Base-by-base conservation (phyloP, 1,140 invertebrate genomes). In the Apis laboriosa region DNA sequence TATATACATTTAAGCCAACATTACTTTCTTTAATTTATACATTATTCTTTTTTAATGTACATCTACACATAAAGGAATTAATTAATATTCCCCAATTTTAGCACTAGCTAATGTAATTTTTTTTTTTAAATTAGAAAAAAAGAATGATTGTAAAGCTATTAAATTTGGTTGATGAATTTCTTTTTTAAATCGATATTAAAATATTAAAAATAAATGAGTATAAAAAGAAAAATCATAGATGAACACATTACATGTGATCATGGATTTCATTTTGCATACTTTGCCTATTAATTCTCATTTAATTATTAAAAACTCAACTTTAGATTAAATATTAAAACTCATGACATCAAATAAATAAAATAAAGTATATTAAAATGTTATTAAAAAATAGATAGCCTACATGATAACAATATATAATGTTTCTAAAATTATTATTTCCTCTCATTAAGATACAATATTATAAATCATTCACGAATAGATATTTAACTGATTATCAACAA, bases 1-100 rank as follows among this genome's bases (percentile, higher is more conserved):
- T 77, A 77, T 77, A 49, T 77, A 77, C 75, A 77, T 77, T 55
- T 55, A 77, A 66, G 51, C 51, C 75, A 66, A 66, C 75, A 64
- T 63, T 76, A 76, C 24, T 55, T 66, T 77, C 12, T n/a, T 53
- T 60, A 34, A 51, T 76, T 76, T 76, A 76, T 53, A 76, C 74
- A 64, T 28, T 24, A 24, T 64, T 76, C 51, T 13, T 76, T 76
- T n/a, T 12, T 77, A 61, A 64, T 24, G 60, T 76, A 76, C 43
- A 61, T 28, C 60, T 76, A 76, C 17, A 55, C 49, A 53, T 64
- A n/a, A 34, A 28, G 24, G 49, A 53, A 76, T 53, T 49, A 43
- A n/a, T 74, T 43, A 43, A 67, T 24, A 34, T 43, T 21, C 15
- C 19, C 61, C 64, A 77, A 77, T 66, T 63, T 77, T n/a, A 66